A percentile compares a stretch with the other conserved stretches of the same genome.
Conservation (phyloP, 2,113 vertebrate species). For the Addax nasomaculatus region DNA sequence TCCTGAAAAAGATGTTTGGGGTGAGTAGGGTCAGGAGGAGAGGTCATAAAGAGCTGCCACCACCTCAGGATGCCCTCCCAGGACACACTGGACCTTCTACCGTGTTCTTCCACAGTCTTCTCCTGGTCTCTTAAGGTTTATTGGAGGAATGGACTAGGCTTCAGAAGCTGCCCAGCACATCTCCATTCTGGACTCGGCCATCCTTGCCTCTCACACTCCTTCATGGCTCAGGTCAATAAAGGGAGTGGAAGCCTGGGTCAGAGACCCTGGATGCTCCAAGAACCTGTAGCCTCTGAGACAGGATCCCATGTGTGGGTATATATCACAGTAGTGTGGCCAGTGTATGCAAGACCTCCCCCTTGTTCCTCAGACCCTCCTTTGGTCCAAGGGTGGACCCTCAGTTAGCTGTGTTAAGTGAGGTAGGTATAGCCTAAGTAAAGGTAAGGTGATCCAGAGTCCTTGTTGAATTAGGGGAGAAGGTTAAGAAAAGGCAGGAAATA, state of each 20-base stretch:
- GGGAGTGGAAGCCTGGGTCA: not conserved
- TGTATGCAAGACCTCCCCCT: not conserved
- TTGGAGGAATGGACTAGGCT: not conserved
- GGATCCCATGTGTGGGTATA: not conserved
- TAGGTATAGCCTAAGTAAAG: not conserved
- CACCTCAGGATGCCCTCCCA: not conserved
- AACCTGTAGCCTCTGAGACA: not conserved
- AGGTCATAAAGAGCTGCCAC: not conserved
- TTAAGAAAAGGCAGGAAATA: not conserved
- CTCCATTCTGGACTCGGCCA: not conserved
- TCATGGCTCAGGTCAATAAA: not conserved
- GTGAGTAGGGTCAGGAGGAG: not conserved
- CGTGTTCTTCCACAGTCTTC: not conserved
- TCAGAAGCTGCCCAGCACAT: not conserved
- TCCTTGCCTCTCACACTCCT: not conserved
- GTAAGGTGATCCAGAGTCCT: not conserved
- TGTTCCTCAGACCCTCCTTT: not conserved
- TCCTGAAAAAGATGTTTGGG: not conserved
- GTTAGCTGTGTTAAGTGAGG: not conserved
- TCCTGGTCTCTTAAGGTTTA: not conserved
- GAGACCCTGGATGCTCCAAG: not conserved
- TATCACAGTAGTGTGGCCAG: not conserved
- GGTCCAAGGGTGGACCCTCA: not conserved
- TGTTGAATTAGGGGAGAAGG: not conserved
- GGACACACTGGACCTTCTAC: not conserved